Evolutionary conservation across 1,140 invertebrate species (phyloP), one percentile per base, ranked within the genome.

Genomic region (Calephelis virginiensis): DNA sequence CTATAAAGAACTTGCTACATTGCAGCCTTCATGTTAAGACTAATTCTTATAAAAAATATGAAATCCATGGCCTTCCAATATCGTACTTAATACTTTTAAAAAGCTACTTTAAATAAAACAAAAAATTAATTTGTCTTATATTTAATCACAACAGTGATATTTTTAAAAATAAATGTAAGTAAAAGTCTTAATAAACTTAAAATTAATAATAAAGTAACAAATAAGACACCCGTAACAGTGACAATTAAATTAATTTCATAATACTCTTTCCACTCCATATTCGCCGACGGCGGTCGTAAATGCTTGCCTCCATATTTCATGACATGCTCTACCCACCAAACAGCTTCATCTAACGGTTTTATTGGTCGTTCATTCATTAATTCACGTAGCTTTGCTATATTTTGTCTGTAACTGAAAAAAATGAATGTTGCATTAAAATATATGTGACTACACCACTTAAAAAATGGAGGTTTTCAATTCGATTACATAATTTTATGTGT

Each of bases 321-420:
- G 6, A 93, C 87, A 67, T 93, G 92, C 73, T 93, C 92, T 1
- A 91, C 92, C 92, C 92, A 93, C 76, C 92, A 93, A 13, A 93
- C 79, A 0, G 91, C 92, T 56, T 83, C 83, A 56, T 93, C 77
- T 28, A 82, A 56, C 0, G 80, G 70, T 0, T 50, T 46, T 59
- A 64, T 59, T 0, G 74, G 73, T 47, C 76, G 69, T 60, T 81
- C 79, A 2, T 48, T 37, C 62, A 81, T 72, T 7, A 75, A 8
- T 0, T 8, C 17, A 1, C 71, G 47, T 11, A 81, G 64, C 10
- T 60, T 60, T 0, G 47, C 7, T 10, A 77, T 65, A 28, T 81
- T 81, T 3, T 66, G 53, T 8, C 68, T 70, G 48, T 77, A 81
- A 47, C 78, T 81, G 65, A 37, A 74, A 62, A 13, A 8, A 17